Conservation (phyloP, 2,888 invertebrate genomes). For the Xestobium rufovillosum region DNA sequence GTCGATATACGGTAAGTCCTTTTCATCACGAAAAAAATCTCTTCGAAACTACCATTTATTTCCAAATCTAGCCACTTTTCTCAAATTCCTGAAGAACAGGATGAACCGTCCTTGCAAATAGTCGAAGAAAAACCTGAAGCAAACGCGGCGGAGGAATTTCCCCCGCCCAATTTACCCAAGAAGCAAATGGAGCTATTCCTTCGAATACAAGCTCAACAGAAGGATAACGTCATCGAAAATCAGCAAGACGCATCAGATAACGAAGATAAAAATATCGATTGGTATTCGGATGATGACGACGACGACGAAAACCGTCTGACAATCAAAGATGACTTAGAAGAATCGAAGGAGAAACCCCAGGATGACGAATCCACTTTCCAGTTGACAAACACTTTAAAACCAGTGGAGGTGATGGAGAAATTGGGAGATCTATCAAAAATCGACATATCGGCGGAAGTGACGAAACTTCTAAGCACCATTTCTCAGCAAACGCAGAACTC, state of each 20-base stretch:
- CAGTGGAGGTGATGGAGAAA: constrained; percentile 54
- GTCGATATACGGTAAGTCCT: neutral
- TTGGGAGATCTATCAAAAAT: constrained; percentile 65
- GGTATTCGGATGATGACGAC: constrained; percentile 78
- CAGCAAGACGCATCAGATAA: constrained; percentile 23
- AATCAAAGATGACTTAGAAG: constrained; percentile 40
- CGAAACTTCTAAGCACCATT: constrained; percentile 58
- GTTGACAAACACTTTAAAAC: constrained; percentile 35
- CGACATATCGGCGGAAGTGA: constrained; percentile 65
- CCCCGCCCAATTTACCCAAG: constrained; percentile 53
- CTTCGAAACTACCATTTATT: constrained; percentile 16
- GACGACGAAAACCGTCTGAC: constrained; percentile 44
- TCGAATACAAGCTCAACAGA: constrained; percentile 59
- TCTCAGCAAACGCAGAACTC: constrained; percentile 22
- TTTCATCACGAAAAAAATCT: constrained; percentile 6
- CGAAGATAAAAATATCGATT: constrained; percentile 46
- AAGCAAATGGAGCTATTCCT: constrained; percentile 59
- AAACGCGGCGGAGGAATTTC: constrained; percentile 12
- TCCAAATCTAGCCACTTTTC: neutral
- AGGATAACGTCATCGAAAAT: constrained; percentile 43
- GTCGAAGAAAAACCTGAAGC: constrained; percentile 23
- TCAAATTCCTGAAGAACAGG: constrained; percentile 20
- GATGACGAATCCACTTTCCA: constrained; percentile 28
- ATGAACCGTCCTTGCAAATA: constrained; percentile 24
- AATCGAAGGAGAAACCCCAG: constrained; percentile 30